A percentile compares a stretch with the other conserved stretches of the same genome.
These are phyloP conservation scores for Megalops atlanticus DNA, from an alignment of 2,113 vertebrate species.

Conservation along the genomic window DNA sequence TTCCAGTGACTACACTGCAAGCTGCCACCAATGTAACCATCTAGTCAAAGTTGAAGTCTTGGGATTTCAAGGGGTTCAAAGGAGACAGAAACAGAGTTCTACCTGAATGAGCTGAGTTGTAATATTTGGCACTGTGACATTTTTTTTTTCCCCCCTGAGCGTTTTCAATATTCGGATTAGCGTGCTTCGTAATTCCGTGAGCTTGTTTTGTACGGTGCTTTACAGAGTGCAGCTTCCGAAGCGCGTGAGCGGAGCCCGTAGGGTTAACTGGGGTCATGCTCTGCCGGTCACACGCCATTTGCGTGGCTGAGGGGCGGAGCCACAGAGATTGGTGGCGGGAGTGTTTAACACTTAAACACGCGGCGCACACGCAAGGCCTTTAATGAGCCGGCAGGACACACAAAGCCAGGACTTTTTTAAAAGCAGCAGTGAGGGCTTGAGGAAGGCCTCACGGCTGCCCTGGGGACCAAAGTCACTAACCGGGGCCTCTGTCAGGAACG, in stretches of 20 bases:
- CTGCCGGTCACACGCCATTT: background rate
- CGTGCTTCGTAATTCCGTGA: background rate
- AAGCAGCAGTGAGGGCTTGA: background rate
- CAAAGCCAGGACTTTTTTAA: background rate
- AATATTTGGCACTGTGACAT: background rate
- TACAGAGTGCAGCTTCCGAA: no score
- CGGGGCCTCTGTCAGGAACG: no score
- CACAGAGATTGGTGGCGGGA: background rate
- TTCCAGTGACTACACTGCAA: background rate
- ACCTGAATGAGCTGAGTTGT: background rate
- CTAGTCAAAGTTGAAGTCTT: background rate
- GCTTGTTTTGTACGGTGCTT: no score
- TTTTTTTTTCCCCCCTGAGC: no score
- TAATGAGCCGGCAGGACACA: background rate
- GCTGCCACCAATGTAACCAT: background rate
- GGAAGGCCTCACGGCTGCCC: background rate
- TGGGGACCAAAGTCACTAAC: no score
- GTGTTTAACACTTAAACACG: no score
- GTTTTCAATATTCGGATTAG: no score
- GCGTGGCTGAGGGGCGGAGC: background rate
- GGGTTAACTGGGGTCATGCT: background rate
- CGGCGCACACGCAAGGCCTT: no score
- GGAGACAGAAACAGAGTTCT: background rate
- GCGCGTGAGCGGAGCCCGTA: background rate
- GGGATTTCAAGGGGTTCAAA: background rate